Evolutionary conservation across 1,140 invertebrate species (phyloP).

Genomic region (Episyrphus balteatus): DNA sequence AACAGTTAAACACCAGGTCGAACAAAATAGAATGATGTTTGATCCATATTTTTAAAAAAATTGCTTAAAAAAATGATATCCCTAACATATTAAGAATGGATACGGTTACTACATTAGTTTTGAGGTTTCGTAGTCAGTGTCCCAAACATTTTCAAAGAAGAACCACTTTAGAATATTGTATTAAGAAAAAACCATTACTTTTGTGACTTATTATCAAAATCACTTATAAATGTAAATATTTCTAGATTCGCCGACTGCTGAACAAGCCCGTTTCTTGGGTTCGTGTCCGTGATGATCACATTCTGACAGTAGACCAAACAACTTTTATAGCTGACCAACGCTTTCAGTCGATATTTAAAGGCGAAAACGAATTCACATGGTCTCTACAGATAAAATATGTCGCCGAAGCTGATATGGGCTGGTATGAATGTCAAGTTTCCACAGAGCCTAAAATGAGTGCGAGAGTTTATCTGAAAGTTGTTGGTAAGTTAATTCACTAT

Average conservation of each 20-base stretch:
- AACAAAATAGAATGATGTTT: too few species aligned
- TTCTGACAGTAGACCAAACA: constrained; percentile 69
- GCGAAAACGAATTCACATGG: constrained; percentile 70
- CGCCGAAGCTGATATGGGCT: constrained; percentile 48
- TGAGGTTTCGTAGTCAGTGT: too few species aligned
- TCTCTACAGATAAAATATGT: constrained; percentile 67
- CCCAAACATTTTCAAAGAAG: too few species aligned
- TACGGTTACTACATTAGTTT: too few species aligned
- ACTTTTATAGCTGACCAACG: constrained; percentile 84
- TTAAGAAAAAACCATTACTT: too few species aligned
- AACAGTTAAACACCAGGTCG: too few species aligned
- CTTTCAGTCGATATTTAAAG: constrained; percentile 69
- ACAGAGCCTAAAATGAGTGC: constrained; percentile 59
- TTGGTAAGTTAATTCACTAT: constrained; percentile 43
- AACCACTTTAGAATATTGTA: too few species aligned
- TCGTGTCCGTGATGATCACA: constrained; percentile 73
- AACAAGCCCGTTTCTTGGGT: constrained; percentile 90
- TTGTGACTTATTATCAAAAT: too few species aligned
- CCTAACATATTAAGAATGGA: too few species aligned
- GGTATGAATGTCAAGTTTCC: constrained; percentile 64
- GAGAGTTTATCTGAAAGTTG: constrained; percentile 52
- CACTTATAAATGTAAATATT: too few species aligned
- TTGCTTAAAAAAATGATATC: too few species aligned
- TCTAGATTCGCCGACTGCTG: constrained; percentile 60
- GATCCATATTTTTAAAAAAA: too few species aligned